phyloP scores from a whole-genome alignment of 2,888 invertebrate genomes.

The Plemyria rubiginata region DNA sequence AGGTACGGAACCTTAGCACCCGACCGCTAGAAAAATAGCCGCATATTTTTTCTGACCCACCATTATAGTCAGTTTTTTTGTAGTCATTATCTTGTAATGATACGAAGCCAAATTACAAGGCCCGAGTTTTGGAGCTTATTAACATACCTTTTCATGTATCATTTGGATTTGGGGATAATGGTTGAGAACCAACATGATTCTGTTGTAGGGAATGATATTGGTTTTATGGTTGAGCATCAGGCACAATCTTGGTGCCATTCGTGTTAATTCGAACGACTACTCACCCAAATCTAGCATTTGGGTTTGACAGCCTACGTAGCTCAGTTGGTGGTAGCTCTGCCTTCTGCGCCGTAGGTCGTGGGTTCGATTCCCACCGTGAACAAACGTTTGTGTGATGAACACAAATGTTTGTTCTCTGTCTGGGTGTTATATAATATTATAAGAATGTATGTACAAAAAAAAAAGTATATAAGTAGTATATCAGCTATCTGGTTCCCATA shows the following conservation, averaged over 20 bases:
- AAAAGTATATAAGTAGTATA: no score
- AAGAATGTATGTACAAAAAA: no score
- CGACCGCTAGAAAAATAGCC: constrained; percentile 61
- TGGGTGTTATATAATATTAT: no score
- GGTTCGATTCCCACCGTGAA: no score
- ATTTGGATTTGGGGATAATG: constrained; percentile 63
- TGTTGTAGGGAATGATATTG: constrained; percentile 19
- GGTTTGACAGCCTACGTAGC: no score
- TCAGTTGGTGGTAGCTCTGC: no score
- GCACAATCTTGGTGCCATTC: background rate
- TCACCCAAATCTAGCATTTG: no score
- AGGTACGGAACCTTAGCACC: constrained; percentile 18
- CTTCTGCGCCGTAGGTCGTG: no score
- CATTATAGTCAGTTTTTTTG: constrained; percentile 66
- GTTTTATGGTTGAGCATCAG: background rate
- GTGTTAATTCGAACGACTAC: no score
- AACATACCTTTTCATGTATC: constrained; percentile 77
- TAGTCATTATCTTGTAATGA: constrained; percentile 78
- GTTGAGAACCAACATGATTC: constrained; percentile 36
- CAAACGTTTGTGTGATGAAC: no score
- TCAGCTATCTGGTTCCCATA: no score
- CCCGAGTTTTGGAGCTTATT: constrained; percentile 68
- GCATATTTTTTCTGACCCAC: constrained; percentile 54
- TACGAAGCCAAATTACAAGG: constrained; percentile 79
- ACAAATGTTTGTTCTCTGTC: no score